Percentiles rank a stretch among this genome's conserved stretches.
These are phyloP conservation scores for Gadopsis bispinosus DNA, from an alignment of 2,797 vertebrate species.

Conservation along the genomic window DNA sequence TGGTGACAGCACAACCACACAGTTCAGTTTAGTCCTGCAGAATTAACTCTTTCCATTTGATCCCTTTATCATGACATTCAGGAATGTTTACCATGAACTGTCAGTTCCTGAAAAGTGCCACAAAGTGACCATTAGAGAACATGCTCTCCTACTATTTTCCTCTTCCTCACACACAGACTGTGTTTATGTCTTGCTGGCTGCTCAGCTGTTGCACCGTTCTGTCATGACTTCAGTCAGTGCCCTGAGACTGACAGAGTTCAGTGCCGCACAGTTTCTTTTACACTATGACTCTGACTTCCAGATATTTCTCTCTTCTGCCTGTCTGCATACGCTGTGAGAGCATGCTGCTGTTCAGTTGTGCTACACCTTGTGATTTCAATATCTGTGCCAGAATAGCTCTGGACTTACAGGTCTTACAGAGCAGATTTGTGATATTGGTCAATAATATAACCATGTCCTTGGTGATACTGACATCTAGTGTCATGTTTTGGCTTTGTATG, in stretches of 20 bases:
- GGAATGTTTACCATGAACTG: background rate
- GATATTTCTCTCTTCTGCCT: background rate
- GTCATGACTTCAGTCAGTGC: conserved; percentile 59
- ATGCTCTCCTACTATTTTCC: conserved; percentile 3
- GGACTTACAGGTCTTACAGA: background rate
- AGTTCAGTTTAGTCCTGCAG: background rate
- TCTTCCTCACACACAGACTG: background rate
- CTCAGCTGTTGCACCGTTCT: conserved; percentile 38
- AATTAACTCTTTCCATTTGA: background rate
- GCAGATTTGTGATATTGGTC: background rate
- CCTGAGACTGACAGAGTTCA: conserved; percentile 18
- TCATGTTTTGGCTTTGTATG: background rate
- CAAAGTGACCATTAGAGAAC: conserved; percentile 6
- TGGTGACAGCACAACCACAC: background rate
- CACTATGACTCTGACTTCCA: background rate
- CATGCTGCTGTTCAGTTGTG: background rate
- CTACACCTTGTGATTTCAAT: background rate
- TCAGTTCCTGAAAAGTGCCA: background rate
- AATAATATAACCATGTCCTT: background rate
- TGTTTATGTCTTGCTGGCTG: conserved; percentile 1
- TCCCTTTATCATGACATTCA: background rate
- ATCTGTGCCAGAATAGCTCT: no score
- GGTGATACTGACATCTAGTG: conserved; percentile 70
- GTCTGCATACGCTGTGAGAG: conserved; percentile 13
- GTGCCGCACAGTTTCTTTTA: background rate